Conservation (phyloP, 2,113 vertebrate species). For the Perca fluviatilis region DNA sequence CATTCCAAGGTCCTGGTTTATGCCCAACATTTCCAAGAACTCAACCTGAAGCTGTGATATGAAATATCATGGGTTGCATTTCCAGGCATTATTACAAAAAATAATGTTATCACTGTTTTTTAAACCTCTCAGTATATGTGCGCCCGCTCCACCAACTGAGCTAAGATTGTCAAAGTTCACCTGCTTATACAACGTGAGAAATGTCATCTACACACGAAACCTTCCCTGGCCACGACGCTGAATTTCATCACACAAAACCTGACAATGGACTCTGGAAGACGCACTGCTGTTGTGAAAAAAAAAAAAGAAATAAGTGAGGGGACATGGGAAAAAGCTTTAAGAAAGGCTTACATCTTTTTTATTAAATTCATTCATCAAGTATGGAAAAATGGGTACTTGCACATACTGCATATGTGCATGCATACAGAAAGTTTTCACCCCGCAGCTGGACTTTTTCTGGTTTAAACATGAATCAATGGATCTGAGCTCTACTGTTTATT, state of each 20-base stretch:
- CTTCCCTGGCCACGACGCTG: background rate
- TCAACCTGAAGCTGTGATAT: background rate
- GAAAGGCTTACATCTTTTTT: background rate
- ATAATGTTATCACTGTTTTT: too few species aligned
- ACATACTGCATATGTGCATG: background rate
- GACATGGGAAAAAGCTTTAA: background rate
- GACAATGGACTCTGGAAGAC: background rate
- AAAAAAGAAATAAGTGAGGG: background rate
- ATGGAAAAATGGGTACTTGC: background rate
- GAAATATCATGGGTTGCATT: background rate
- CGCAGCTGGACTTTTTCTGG: background rate
- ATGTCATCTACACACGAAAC: background rate
- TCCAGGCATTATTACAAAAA: background rate
- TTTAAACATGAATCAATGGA: background rate
- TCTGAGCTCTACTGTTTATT: too few species aligned
- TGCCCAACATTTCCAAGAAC: background rate
- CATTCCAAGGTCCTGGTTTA: constrained; percentile 1
- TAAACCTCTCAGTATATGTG: too few species aligned
- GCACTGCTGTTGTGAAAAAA: background rate
- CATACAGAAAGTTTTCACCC: background rate
- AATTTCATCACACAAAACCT: background rate
- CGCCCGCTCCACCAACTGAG: too few species aligned
- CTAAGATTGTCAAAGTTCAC: constrained; percentile 3
- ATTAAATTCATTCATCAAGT: constrained; percentile 4
- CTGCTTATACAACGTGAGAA: constrained; percentile 17